These are phyloP conservation scores for Leptodactylus fuscus DNA, from an alignment of 2,113 vertebrate species.

Conservation along the genomic window DNA sequence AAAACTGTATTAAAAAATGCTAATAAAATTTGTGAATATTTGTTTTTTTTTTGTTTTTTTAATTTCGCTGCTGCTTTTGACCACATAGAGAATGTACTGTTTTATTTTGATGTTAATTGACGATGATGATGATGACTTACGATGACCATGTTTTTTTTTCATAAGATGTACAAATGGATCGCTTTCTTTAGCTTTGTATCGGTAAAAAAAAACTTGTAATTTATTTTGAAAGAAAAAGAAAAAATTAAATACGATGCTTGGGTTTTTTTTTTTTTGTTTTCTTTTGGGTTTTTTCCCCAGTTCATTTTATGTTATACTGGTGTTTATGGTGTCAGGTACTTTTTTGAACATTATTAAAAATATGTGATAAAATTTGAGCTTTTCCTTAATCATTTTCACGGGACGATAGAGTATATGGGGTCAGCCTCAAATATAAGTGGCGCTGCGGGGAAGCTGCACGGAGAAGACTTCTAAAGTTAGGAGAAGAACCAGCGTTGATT, in stretches of 20 bases:
- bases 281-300: constrained; percentile 69
- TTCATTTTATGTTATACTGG: constrained; percentile 85
- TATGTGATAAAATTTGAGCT: constrained; percentile 74
- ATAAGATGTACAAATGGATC: constrained; percentile 86
- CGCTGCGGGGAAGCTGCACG: no score
- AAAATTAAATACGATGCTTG: constrained; percentile 80
- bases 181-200: constrained; percentile 86
- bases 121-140: constrained; percentile 76
- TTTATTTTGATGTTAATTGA: constrained; percentile 86
- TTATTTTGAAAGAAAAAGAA: constrained; percentile 72
- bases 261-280: constrained; percentile 78
- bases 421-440: no score
- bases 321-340: constrained; percentile 89
- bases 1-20: constrained; percentile 76
- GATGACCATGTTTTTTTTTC: constrained; percentile 76
- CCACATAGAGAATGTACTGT: constrained; percentile 87
- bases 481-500: no score
- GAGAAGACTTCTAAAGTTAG: no score
- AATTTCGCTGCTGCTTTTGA: constrained; percentile 82
- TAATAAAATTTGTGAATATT: constrained; percentile 78
- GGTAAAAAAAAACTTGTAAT: constrained; percentile 84
- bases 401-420: no score
- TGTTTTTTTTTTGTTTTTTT: constrained; percentile 75
- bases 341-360: constrained; percentile 92
- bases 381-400: neutral